Evolutionary conservation across 2,113 vertebrate genomes (phyloP), one percentile per base, ranked within the genome.

Genomic region (Corynorhinus townsendii): DNA sequence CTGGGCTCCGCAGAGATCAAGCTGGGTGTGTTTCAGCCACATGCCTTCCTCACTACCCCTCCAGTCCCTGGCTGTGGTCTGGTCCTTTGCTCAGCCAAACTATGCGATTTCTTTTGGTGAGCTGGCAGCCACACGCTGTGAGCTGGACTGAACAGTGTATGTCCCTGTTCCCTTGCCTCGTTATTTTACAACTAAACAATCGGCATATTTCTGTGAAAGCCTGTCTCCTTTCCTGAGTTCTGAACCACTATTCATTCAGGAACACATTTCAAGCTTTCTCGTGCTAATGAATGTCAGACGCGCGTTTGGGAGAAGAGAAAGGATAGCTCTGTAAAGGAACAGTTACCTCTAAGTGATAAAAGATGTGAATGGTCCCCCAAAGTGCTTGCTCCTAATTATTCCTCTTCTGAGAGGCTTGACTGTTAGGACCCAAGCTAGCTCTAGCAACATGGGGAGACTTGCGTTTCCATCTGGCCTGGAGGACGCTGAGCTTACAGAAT

Each of bases 161-260:
- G 94, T 96, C 96, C 95, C 93, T 95, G 93, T 97, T 96, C 86
- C 83, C 83, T 96, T 22, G 64, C 92, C 94, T 95, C 75, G 35
- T 88, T 94, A 86, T 95, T 97, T 96, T 95, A 96, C 91, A 94
- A 85, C 92, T 89, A 85, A 95, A 96, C 95, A 96, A 93, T 96
- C 91, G 56, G 94, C 95, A 84, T 95, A 75, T 94, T 97, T 97
- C 91, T 93, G 79, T 91, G 95, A 96, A 86, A 94, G 93, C 43
- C 73, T 15, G 62, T 92, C 90, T 93, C 84, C 86, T 77, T 90
- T 82, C 71, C 96, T 76, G 82, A 90, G 83, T 75, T 95, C 88
- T 81, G 95, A 91, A 95, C 69, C 80, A 64, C 83, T 89, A 28
- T 96, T 96, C 96, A 91, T 96, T 97, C 94, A 89, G 92, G 43